Evolutionary conservation across 2,888 invertebrate species (phyloP).

Genomic region (Notodonta ziczac): DNA sequence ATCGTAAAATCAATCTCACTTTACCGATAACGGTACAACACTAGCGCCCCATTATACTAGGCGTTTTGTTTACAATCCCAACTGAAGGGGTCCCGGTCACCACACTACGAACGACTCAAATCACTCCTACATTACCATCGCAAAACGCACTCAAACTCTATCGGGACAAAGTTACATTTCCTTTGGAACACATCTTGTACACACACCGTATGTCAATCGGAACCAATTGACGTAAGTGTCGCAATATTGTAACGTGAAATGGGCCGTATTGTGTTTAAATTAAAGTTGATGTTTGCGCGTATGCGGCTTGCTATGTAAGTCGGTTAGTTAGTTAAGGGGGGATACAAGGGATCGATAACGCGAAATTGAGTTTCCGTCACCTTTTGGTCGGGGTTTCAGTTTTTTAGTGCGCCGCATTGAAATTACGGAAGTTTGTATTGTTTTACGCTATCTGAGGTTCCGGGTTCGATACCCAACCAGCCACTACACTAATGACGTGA

Average conservation of each 20-base stretch:
- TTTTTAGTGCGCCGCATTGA: conserved; percentile 42
- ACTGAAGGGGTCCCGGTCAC: conserved; percentile 69
- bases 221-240: conserved; percentile 30
- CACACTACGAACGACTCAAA: conserved; percentile 40
- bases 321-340: conserved; percentile 18
- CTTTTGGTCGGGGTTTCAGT: conserved; percentile 43
- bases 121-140: conserved; percentile 21
- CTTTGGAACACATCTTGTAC: conserved; percentile 16
- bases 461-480: no score
- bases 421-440: conserved; percentile 11
- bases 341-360: conserved; percentile 60
- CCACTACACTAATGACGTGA: no score
- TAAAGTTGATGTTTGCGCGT: conserved; percentile 35
- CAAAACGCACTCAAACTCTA: conserved; percentile 41
- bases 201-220: conserved; percentile 25
- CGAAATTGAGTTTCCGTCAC: conserved; percentile 64
- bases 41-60: conserved; percentile 78
- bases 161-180: conserved; percentile 28
- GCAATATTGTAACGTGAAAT: conserved; percentile 28
- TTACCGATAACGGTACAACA: conserved; percentile 51
- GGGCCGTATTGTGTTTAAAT: conserved; percentile 25
- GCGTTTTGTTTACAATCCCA: conserved; percentile 82
- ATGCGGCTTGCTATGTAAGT: conserved; percentile 16
- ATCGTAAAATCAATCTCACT: conserved; percentile 23
- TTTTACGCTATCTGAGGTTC: not conserved